Evolutionary conservation across 2,797 vertebrate species (phyloP).

Genomic region (Pipistrellus kuhlii): DNA sequence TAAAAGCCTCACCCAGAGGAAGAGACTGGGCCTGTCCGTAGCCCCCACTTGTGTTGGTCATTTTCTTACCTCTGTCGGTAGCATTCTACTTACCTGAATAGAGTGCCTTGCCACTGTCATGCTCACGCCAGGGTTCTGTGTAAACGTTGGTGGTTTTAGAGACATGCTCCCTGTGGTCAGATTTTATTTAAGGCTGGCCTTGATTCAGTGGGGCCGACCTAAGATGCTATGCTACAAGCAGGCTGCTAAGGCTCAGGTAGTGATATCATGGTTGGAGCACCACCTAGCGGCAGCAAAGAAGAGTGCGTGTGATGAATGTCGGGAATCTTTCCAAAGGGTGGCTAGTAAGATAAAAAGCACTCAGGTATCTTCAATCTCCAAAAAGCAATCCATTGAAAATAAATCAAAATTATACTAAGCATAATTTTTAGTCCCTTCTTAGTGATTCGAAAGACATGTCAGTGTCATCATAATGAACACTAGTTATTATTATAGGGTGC

Average conservation of each 20-base stretch:
- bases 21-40: too few relatives aligned
- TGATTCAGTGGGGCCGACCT: rapidly evolving
- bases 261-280: neutral
- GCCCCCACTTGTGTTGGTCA: neutral
- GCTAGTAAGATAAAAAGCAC: neutral
- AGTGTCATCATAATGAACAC: neutral
- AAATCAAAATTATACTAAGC: neutral
- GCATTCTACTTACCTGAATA: neutral
- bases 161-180: neutral
- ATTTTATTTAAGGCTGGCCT: neutral
- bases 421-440: neutral
- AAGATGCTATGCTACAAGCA: rapidly evolving
- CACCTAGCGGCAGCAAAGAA: conserved; percentile 43
- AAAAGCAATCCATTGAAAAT: neutral
- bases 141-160: neutral
- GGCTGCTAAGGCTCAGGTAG: neutral
- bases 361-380: neutral
- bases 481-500: neutral
- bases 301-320: neutral
- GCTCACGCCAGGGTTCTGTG: neutral
- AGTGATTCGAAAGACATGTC: neutral
- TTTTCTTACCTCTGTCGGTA: neutral
- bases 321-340: neutral
- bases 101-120: neutral
- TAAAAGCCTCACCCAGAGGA: neutral